Evolutionary conservation across 2,113 vertebrate genomes (phyloP).

Genomic region (Rattus rattus): DNA sequence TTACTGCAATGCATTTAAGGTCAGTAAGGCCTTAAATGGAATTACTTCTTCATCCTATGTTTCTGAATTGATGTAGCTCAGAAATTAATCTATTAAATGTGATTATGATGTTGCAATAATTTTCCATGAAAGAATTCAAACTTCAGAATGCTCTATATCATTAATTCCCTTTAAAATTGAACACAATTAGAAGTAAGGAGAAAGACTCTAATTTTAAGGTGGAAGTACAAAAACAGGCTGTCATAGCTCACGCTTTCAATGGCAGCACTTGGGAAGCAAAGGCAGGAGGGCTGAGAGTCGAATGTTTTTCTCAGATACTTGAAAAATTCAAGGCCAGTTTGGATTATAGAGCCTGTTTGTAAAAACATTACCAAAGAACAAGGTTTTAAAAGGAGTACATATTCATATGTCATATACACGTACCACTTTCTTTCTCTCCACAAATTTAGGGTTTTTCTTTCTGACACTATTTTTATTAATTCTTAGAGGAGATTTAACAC

Average conservation of each 20-base stretch:
- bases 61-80: not conserved
- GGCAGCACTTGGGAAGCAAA: not conserved
- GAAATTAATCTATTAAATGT: not conserved
- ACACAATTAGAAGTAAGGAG: not conserved
- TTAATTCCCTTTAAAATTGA: not conserved
- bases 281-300: not conserved
- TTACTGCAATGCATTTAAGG: not conserved
- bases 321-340: not conserved
- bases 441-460: not conserved
- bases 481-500: too few species aligned
- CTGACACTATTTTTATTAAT: not conserved
- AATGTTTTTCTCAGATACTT: not conserved
- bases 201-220: constrained; percentile 4
- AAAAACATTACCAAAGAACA: not conserved
- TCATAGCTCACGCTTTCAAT: too few species aligned
- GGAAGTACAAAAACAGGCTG: not conserved
- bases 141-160: not conserved
- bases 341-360: not conserved
- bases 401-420: not conserved
- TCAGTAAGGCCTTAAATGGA: rapidly evolving
- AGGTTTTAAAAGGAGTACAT: not conserved
- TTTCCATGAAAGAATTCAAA: not conserved
- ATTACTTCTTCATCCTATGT: not conserved
- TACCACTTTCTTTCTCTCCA: not conserved
- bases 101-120: not conserved